Conservation (phyloP, 2,888 invertebrate species). For the Allophyes oxyacanthae region DNA sequence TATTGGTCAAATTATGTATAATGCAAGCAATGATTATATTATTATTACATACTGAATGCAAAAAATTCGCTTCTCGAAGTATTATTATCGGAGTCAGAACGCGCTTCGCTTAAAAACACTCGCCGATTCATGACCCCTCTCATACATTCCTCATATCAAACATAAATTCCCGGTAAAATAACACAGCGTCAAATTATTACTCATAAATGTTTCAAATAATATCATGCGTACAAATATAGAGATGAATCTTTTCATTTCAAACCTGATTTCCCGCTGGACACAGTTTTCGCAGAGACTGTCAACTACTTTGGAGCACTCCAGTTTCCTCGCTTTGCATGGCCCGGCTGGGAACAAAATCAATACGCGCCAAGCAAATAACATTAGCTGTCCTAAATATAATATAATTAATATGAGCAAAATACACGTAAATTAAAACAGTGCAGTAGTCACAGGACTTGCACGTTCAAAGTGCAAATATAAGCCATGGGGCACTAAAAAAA, state of each 20-base stretch:
- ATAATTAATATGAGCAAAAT: conserved; percentile 25
- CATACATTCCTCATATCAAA: conserved; percentile 34
- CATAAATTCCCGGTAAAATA: conserved; percentile 30
- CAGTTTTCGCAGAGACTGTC: conserved; percentile 73
- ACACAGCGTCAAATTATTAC: conserved; percentile 37
- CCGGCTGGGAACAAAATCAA: conserved; percentile 85
- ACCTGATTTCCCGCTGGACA: conserved; percentile 76
- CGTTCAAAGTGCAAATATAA: conserved; percentile 2
- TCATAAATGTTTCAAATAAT: conserved; percentile 49
- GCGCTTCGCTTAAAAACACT: conserved; percentile 57
- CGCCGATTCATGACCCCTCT: conserved; percentile 49
- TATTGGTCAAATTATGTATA: conserved; percentile 43
- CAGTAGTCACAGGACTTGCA: conserved; percentile 10
- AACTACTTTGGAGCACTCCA: conserved; percentile 62
- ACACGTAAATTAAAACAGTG: conserved; percentile 23
- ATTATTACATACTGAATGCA: conserved; percentile 43
- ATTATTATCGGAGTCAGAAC: conserved; percentile 39
- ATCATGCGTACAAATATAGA: conserved; percentile 68
- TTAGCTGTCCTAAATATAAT: conserved; percentile 59
- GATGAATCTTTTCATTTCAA: conserved; percentile 72
- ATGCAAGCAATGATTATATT: conserved; percentile 44
- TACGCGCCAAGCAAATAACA: conserved; percentile 80
- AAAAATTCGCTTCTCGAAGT: conserved; percentile 62
- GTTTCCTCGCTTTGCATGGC: conserved; percentile 75
- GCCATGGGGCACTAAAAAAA: conserved; percentile 7